phyloP scores from a whole-genome alignment of 2,888 invertebrate genomes.

The Tuberolachnus salignus region DNA sequence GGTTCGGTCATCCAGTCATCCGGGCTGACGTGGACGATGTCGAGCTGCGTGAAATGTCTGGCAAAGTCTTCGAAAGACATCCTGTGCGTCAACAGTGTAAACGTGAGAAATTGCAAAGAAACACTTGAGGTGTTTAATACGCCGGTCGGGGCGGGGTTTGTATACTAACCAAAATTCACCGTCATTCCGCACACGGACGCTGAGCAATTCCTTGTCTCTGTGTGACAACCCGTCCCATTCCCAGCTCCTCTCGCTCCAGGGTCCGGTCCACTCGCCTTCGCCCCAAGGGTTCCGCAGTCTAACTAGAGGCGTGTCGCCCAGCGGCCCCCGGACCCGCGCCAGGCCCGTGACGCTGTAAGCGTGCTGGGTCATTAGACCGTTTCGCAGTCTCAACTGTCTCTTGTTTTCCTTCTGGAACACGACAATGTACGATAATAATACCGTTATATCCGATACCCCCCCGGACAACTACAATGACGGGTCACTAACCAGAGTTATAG shows the following conservation, averaged over 20 bases:
- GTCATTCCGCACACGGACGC: slow-evolving; percentile 70
- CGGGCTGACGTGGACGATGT: slow-evolving; percentile 77
- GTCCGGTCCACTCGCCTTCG: slow-evolving; percentile 73
- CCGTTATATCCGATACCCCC: background rate
- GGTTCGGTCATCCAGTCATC: slow-evolving; percentile 77
- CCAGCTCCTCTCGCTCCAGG: slow-evolving; percentile 74
- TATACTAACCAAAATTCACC: slow-evolving; percentile 72
- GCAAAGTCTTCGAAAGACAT: slow-evolving; percentile 76
- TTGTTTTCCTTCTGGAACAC: slow-evolving; percentile 66
- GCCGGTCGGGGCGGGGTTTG: background rate
- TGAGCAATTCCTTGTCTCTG: slow-evolving; percentile 70
- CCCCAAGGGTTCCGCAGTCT: slow-evolving; percentile 73
- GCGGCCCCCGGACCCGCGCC: slow-evolving; percentile 70
- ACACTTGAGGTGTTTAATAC: too few species aligned
- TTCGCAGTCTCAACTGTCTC: slow-evolving; percentile 67
- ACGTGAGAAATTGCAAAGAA: too few species aligned
- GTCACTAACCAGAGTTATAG: slow-evolving; percentile 67
- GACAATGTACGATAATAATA: background rate
- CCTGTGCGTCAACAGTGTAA: slow-evolving; percentile 63
- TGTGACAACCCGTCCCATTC: slow-evolving; percentile 73
- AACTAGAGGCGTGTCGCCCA: slow-evolving; percentile 69
- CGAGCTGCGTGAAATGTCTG: slow-evolving; percentile 71
- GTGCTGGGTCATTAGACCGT: slow-evolving; percentile 72
- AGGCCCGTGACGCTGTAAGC: slow-evolving; percentile 76
- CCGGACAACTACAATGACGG: background rate